Evolutionary conservation across 1,140 invertebrate genomes (phyloP).

Genomic region (Sogatella furcifera): DNA sequence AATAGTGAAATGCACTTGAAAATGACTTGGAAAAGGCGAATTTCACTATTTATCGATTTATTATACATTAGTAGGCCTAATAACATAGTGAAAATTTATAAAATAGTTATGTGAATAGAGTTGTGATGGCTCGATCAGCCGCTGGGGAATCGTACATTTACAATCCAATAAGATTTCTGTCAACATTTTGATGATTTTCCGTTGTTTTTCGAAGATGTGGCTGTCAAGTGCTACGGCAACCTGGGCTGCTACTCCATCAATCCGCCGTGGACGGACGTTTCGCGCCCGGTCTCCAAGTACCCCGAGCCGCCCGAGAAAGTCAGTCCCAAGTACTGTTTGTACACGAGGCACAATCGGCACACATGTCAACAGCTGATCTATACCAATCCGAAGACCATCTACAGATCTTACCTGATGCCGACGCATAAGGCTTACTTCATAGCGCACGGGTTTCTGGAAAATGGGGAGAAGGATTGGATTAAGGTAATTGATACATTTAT

Average conservation of each 20-base stretch:
- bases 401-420: constrained; percentile 43
- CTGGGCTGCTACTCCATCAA: constrained; percentile 76
- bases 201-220: constrained; percentile 13
- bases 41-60: no score
- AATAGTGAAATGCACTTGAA: no score
- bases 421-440: constrained; percentile 59
- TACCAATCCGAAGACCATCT: constrained; percentile 47
- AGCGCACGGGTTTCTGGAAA: constrained; percentile 75
- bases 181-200: neutral
- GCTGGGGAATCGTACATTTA: no score
- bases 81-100: no score
- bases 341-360: constrained; percentile 39
- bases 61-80: no score
- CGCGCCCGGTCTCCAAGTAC: constrained; percentile 64
- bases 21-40: no score
- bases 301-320: constrained; percentile 51
- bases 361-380: constrained; percentile 46
- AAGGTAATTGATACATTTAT: constrained; percentile 35
- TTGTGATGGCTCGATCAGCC: no score
- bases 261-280: constrained; percentile 63
- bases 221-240: constrained; percentile 51
- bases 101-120: no score
- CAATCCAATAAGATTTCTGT: no score
- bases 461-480: constrained; percentile 62
- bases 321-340: constrained; percentile 38